A percentile compares a stretch with the other conserved stretches of the same genome.
Conservation (phyloP, 2,113 vertebrate genomes). For the Acanthochromis polyacanthus region DNA sequence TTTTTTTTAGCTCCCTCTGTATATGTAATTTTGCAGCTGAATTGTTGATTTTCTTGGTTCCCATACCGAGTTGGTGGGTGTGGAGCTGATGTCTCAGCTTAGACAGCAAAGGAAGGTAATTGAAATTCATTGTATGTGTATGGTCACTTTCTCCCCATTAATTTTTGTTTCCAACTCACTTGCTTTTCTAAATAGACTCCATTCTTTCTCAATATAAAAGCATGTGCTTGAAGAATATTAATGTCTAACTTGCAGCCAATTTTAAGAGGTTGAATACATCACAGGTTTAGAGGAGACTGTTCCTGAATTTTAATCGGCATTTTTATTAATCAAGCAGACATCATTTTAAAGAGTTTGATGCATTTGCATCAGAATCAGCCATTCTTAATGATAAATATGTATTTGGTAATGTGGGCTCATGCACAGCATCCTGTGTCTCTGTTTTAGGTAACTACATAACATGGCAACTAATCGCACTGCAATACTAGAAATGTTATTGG, state of each 20-base stretch:
- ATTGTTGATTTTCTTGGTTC: slow-evolving; percentile 30
- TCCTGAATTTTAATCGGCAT: slow-evolving; percentile 66
- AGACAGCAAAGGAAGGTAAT: slow-evolving; percentile 64
- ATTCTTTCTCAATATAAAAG: slow-evolving; percentile 77
- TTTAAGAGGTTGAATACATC: slow-evolving; percentile 72
- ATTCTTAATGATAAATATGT: slow-evolving; percentile 47
- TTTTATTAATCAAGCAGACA: slow-evolving; percentile 61
- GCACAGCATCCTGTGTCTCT: slow-evolving; percentile 11
- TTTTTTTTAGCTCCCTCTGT: slow-evolving; percentile 10
- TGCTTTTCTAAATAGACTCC: slow-evolving; percentile 82
- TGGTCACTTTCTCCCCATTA: slow-evolving; percentile 82
- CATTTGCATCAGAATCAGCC: slow-evolving; percentile 48
- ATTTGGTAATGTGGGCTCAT: slow-evolving; percentile 15
- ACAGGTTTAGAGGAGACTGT: slow-evolving; percentile 57
- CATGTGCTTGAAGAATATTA: slow-evolving; percentile 80
- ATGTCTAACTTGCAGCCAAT: slow-evolving; percentile 72
- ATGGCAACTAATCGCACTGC: slow-evolving; percentile 9
- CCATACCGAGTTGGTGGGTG: slow-evolving; percentile 24
- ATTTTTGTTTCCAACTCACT: slow-evolving; percentile 83
- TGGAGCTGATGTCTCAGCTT: slow-evolving; percentile 28
- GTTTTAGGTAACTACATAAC: slow-evolving; percentile 9
- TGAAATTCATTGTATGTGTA: slow-evolving; percentile 81
- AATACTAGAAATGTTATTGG: neutral
- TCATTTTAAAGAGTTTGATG: slow-evolving; percentile 52
- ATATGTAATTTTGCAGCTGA: slow-evolving; percentile 20